Evolutionary conservation across 2,113 vertebrate species (phyloP).

Genomic region (Cynocephalus volans): DNA sequence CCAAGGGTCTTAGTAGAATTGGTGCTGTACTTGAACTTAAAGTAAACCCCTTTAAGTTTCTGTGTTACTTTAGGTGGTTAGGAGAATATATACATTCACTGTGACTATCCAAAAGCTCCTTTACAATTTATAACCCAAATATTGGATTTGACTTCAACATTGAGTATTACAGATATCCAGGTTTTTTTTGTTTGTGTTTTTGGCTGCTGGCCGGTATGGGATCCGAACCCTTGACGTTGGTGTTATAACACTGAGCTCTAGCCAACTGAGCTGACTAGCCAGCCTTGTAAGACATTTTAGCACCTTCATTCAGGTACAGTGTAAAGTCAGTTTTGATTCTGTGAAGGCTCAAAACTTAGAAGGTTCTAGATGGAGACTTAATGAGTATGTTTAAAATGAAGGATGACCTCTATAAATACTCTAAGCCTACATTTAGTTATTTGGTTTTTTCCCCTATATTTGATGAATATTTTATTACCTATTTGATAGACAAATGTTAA

Average conservation of each 20-base stretch:
- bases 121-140: not conserved
- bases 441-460: not conserved
- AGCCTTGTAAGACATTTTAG: not conserved
- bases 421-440: not conserved
- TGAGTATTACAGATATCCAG: not conserved
- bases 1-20: not conserved
- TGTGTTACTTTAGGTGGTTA: conserved; percentile 22
- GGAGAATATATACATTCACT: not conserved
- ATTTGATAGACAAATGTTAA: not conserved
- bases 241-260: too few species aligned
- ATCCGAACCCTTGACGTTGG: too few species aligned
- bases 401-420: not conserved
- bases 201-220: too few species aligned
- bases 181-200: too few species aligned
- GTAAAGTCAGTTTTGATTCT: not conserved
- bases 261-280: not conserved
- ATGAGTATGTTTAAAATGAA: not conserved
- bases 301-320: too few species aligned
- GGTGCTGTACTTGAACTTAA: not conserved
- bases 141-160: not conserved
- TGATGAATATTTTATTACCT: not conserved
- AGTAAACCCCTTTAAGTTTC: conserved; percentile 15
- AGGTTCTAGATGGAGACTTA: not conserved
- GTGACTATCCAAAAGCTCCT: not conserved
- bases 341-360: not conserved